Conservation (phyloP, 2,113 vertebrate genomes). For the Hystrix cristata region DNA sequence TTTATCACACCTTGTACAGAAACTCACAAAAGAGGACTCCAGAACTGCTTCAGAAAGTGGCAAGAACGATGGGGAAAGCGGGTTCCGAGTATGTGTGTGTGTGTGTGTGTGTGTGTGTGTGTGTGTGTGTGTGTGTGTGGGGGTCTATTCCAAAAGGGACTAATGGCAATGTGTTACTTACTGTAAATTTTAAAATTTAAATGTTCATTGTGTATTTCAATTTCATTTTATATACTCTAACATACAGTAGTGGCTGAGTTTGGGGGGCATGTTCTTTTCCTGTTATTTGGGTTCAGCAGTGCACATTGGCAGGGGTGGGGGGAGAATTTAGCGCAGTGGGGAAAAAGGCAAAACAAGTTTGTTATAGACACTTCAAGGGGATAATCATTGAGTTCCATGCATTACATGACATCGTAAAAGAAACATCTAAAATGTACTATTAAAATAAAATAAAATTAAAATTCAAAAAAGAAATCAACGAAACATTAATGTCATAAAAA, state of each 20-base stretch:
- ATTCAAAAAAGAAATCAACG: not conserved
- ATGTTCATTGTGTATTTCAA: not conserved
- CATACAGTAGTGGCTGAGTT: not conserved
- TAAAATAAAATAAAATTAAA: no score
- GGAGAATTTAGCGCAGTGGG: accelerated
- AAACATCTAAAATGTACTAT: not conserved
- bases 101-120: no score
- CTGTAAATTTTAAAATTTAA: not conserved
- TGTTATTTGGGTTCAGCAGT: not conserved
- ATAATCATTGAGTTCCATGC: not conserved
- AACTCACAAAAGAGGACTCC: not conserved
- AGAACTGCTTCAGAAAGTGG: not conserved
- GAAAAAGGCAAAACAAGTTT: not conserved
- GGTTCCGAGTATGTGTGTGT: not conserved
- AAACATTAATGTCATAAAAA: not conserved
- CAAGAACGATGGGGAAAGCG: not conserved
- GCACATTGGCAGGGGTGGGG: accelerated
- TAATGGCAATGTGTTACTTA: not conserved
- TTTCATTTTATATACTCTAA: not conserved
- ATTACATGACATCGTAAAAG: not conserved
- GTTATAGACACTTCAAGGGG: not conserved
- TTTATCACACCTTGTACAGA: not conserved
- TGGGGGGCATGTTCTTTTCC: not conserved
- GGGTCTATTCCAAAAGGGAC: not conserved
- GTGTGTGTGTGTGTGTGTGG: not conserved